These are phyloP conservation scores for Triplophysa yarkandensis DNA, from an alignment of 2,797 vertebrate genomes.

Conservation along the genomic window DNA sequence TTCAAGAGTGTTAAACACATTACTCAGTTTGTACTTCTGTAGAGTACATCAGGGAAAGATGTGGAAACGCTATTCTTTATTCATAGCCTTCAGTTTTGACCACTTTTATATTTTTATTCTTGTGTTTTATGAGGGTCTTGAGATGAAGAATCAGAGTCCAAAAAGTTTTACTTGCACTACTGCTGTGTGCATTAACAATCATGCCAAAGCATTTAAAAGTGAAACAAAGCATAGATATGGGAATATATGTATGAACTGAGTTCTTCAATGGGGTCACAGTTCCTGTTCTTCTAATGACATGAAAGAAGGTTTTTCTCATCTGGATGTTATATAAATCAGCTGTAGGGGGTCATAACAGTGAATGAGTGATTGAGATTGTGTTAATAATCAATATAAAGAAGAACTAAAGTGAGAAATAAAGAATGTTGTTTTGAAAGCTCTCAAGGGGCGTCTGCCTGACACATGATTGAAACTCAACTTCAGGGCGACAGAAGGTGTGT, in stretches of 20 bases:
- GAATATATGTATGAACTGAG: too few relatives aligned
- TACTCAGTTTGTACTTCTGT: not conserved
- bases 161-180: not conserved
- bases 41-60: not conserved
- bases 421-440: conserved; percentile 1
- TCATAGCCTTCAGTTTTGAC: not conserved
- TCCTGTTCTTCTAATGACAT: not conserved
- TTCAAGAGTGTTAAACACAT: not conserved
- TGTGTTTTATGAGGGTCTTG: not conserved
- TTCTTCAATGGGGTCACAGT: too few relatives aligned
- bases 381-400: conserved; percentile 34
- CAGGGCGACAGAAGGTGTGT: not conserved
- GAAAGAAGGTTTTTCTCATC: not conserved
- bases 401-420: not conserved
- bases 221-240: too few relatives aligned
- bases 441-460: conserved; percentile 24
- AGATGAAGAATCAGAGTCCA: not conserved
- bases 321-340: not conserved
- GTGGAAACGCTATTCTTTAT: not conserved
- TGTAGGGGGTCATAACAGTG: conserved; percentile 9
- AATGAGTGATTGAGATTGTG: conserved; percentile 10
- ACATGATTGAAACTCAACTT: conserved; percentile 38
- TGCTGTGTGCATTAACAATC: not conserved
- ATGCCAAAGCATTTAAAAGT: too few relatives aligned
- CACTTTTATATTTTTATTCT: not conserved